Conservation (phyloP, 1,140 invertebrate species). For the Amphibalanus amphitrite region DNA sequence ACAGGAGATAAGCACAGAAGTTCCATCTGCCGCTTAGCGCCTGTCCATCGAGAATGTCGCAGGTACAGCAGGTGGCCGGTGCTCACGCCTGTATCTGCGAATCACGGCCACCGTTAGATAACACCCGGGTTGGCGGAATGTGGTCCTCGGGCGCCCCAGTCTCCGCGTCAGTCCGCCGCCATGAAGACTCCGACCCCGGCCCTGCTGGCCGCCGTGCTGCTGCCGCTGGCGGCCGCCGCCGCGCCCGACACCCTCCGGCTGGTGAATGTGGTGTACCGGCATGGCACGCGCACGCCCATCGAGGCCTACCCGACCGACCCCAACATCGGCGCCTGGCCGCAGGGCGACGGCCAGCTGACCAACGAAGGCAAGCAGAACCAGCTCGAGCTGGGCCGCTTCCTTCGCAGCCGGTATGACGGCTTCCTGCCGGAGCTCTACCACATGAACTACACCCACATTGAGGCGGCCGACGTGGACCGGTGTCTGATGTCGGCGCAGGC, state of each 20-base stretch:
- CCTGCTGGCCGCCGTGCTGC: too few relatives aligned
- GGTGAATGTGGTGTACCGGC: slow-evolving; percentile 38
- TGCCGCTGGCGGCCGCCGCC: too few relatives aligned
- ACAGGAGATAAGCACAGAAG: too few relatives aligned
- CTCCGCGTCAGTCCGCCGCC: too few relatives aligned
- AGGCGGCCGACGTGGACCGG: slow-evolving; percentile 26
- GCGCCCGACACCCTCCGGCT: neutral
- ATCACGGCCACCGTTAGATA: too few relatives aligned
- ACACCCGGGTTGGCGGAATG: too few relatives aligned
- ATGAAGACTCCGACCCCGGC: too few relatives aligned
- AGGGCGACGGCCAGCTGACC: slow-evolving; percentile 53
- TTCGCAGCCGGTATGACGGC: slow-evolving; percentile 7
- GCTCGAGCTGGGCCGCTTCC: slow-evolving; percentile 10
- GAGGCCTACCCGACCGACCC: slow-evolving; percentile 49
- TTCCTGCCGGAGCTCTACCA: slow-evolving; percentile 8
- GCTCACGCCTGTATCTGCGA: too few relatives aligned
- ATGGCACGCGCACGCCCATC: slow-evolving; percentile 60
- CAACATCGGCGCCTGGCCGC: slow-evolving; percentile 35
- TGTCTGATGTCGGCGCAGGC: slow-evolving; percentile 28
- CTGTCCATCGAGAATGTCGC: too few relatives aligned
- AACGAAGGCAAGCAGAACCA: slow-evolving; percentile 29
- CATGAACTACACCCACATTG: slow-evolving; percentile 21
- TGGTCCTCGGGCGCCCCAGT: too few relatives aligned
- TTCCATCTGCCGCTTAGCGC: too few relatives aligned
- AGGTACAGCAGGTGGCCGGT: too few relatives aligned